Evolutionary conservation across 2,113 vertebrate species (phyloP).

Genomic region (Polypterus bichir): DNA sequence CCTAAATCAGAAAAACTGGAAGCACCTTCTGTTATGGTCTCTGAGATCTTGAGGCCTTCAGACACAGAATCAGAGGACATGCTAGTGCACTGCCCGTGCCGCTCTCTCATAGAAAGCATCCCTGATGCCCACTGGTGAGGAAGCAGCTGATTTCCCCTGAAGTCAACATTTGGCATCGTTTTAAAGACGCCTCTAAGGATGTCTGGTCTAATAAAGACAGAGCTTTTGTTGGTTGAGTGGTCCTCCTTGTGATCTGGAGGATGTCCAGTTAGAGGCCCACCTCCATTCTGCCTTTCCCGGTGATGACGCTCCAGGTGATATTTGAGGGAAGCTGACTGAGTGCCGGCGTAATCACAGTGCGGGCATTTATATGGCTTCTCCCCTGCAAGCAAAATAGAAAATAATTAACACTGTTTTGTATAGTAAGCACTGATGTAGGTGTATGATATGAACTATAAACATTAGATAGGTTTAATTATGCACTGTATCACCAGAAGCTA

Average conservation of each 20-base stretch:
- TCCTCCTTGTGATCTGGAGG: slow-evolving; percentile 77
- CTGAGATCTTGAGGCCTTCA: slow-evolving; percentile 65
- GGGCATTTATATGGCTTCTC: slow-evolving; percentile 98
- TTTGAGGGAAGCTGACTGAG: slow-evolving; percentile 93
- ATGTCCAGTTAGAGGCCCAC: slow-evolving; percentile 65
- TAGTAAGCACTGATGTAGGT: too few relatives aligned
- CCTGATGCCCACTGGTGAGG: slow-evolving; percentile 80
- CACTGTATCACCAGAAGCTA: too few relatives aligned
- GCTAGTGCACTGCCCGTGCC: slow-evolving; percentile 54
- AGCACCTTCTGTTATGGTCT: slow-evolving; percentile 61
- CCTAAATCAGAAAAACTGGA: slow-evolving; percentile 80
- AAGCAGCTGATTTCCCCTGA: slow-evolving; percentile 66
- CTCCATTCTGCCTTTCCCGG: slow-evolving; percentile 81
- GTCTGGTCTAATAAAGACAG: slow-evolving; percentile 87
- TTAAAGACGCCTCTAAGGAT: slow-evolving; percentile 87
- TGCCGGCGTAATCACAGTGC: slow-evolving; percentile 95
- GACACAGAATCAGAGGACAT: slow-evolving; percentile 52
- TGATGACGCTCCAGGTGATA: slow-evolving; percentile 96
- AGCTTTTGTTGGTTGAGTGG: slow-evolving; percentile 53
- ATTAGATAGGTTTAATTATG: too few relatives aligned
- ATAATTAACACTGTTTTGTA: slow-evolving; percentile 21
- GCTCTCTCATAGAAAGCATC: slow-evolving; percentile 64
- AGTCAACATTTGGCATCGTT: slow-evolving; percentile 75
- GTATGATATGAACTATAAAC: too few relatives aligned
- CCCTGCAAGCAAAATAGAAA: slow-evolving; percentile 49